Percentiles rank a stretch among this genome's conserved stretches.
Conservation (phyloP, 2,797 vertebrate genomes). For the Sebastiscus tertius region DNA sequence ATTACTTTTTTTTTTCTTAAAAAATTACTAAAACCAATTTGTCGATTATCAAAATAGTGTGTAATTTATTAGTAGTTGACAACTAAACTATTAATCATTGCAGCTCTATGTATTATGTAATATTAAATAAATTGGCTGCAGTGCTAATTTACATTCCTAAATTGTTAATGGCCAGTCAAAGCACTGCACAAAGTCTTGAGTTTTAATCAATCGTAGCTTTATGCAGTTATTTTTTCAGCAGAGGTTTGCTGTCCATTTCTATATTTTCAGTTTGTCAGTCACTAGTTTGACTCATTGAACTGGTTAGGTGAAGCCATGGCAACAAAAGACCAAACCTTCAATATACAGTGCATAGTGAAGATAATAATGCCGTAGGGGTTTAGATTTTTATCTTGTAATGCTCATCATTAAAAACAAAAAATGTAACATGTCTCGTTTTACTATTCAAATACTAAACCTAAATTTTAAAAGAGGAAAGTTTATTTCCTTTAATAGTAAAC, state of each 20-base stretch:
- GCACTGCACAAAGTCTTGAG: not conserved
- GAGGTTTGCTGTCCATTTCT: not conserved
- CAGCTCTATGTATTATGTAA: not conserved
- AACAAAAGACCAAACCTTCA: not conserved
- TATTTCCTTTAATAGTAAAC: not conserved
- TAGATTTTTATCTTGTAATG: not conserved
- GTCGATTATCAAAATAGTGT: no score
- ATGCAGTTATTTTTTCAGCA: not conserved
- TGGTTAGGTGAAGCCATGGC: not conserved
- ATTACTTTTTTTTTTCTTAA: no score
- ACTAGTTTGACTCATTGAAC: not conserved
- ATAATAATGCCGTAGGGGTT: not conserved
- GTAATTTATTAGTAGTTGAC: no score
- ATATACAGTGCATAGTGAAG: not conserved
- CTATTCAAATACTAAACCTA: not conserved
- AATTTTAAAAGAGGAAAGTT: no score
- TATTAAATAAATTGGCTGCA: not conserved
- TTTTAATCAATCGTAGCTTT: not conserved
- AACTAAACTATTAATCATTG: no score
- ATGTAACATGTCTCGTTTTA: not conserved
- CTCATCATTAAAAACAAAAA: not conserved
- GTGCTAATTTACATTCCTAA: not conserved
- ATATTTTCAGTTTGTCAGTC: not conserved
- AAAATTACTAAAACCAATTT: no score
- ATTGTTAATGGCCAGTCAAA: not conserved